Evolutionary conservation across 2,888 invertebrate genomes (phyloP).

Genomic region (Lumbricus terrestris): DNA sequence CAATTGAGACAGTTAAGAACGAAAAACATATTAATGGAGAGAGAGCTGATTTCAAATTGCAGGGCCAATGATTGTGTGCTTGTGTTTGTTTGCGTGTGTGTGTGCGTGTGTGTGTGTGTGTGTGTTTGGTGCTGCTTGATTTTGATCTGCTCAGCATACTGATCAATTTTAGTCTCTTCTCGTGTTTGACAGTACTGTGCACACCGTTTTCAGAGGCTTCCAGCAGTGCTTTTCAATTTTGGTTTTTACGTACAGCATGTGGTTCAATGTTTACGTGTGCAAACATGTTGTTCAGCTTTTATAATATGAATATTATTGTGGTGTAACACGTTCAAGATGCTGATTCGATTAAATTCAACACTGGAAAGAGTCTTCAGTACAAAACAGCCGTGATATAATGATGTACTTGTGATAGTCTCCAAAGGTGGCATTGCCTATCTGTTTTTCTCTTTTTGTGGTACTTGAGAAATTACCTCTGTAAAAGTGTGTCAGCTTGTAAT

Average conservation of each 20-base stretch:
- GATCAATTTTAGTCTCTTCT: neutral
- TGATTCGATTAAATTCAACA: neutral
- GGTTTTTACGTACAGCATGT: neutral
- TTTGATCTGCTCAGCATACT: neutral
- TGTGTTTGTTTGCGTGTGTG: neutral
- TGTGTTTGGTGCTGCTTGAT: neutral
- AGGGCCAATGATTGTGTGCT: no score
- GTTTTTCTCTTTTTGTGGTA: no score
- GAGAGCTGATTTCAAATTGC: no score
- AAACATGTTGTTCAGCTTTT: neutral
- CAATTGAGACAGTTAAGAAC: no score
- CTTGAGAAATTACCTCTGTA: no score
- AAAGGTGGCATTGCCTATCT: neutral
- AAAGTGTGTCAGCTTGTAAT: no score
- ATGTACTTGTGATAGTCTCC: neutral
- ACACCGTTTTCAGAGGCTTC: neutral
- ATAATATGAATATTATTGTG: neutral
- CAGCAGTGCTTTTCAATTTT: neutral
- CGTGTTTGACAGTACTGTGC: neutral
- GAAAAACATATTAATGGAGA: no score
- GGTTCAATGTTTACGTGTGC: no score
- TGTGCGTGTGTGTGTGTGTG: no score
- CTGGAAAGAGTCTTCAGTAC: neutral
- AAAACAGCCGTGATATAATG: neutral
- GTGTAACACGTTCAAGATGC: neutral